A percentile compares a stretch with the other conserved stretches of the same genome.
Conservation (phyloP, 92 coral and sea anemone genomes). For the Chrysogorgia sp. region DNA sequence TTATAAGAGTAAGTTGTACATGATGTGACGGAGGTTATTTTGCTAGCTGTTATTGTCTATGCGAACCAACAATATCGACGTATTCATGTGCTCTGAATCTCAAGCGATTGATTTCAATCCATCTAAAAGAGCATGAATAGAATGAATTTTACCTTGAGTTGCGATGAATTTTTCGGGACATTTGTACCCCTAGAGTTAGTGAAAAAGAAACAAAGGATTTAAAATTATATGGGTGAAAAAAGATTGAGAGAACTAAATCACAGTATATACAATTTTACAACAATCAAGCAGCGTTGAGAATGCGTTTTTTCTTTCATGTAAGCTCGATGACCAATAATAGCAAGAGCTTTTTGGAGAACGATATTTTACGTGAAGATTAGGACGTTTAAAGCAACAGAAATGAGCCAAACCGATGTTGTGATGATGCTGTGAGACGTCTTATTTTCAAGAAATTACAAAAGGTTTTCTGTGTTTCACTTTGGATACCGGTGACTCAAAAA, state of each 20-base stretch:
- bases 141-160: conserved; percentile 24
- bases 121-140: neutral
- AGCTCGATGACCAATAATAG: neutral
- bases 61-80: no score
- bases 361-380: no score
- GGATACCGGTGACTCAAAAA: no score
- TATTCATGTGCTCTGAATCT: neutral
- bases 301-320: neutral
- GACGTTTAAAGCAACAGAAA: no score
- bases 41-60: no score
- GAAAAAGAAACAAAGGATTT: neutral
- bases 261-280: neutral
- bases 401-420: no score
- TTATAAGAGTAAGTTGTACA: no score
- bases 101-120: neutral
- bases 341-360: neutral
- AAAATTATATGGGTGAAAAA: no score
- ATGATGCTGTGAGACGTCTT: no score
- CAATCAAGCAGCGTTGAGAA: neutral
- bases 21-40: no score
- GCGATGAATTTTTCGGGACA: conserved; percentile 40
- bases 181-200: conserved; percentile 70
- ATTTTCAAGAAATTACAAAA: no score
- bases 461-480: no score
- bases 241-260: neutral